Base-by-base conservation (phyloP, 2,113 vertebrate species). In the Miniopterus natalensis region DNA sequence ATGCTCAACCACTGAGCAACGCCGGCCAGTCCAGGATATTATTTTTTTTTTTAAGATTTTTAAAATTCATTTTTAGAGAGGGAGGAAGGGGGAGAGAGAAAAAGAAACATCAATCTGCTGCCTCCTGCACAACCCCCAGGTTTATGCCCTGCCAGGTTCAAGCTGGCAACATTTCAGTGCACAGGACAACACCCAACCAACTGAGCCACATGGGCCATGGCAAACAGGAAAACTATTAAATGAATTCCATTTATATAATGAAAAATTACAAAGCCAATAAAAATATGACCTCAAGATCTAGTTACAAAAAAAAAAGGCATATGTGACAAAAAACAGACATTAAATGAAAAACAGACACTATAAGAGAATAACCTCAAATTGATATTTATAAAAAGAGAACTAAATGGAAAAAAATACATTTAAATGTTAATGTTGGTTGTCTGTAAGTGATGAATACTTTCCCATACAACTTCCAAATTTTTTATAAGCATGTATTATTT, bases 251-350 rank as follows among this genome's bases (percentile, higher is more conserved):
- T 63, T 84, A 74, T 53, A 95, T 59, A 94, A 95, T 61, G n/a
- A 45, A 90, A 94, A 86, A 75, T 31, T 80, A 95, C 5, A 92
- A 74, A 90, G 27, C 8, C 83, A 95, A 49, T 96, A 68, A 92
- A 95, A 94, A 73, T 81, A 85, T 6, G 18, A 79, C 71, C 75
- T 86, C 25, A n/a, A 92, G 65, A 92, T 36, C 51, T 78, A 94
- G 13, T 61, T 65, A 68, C 61, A 8, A 92, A 95, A 25, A 68
- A 95, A 94, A 83, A 88, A 70, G 61, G 36, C 11, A 74, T 6
- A 63, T 31, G 5, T 49, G 45, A 74, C 14, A 94, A 83, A 59
- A 84, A 91, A 88, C 21, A 85, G 31, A 47, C 20, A 89, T 29
- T 57, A 95, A 70, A 75, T 45, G 18, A 29, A 36, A 87, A 96